Evolutionary conservation across 2,888 invertebrate genomes (phyloP).

Genomic region (Rhorus exstirpatorius): DNA sequence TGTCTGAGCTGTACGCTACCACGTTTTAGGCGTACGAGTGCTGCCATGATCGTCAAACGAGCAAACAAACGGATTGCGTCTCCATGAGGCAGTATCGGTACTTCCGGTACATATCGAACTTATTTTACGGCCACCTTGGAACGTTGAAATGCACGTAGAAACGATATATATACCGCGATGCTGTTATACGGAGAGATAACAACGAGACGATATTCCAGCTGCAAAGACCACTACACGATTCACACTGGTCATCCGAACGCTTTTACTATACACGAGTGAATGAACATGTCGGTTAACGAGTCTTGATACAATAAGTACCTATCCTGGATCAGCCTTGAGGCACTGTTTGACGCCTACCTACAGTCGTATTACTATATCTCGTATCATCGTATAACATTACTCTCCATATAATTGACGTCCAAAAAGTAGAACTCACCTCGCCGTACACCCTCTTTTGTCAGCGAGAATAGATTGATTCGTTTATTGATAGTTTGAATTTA

Average conservation of each 20-base stretch:
- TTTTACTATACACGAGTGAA: constrained; percentile 75
- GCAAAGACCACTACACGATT: constrained; percentile 49
- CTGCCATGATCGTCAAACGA: constrained; percentile 80
- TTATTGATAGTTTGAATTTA: not conserved
- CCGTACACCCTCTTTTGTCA: not conserved
- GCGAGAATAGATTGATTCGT: constrained; percentile 7
- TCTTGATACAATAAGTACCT: constrained; percentile 86
- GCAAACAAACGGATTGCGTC: constrained; percentile 56
- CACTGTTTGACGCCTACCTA: constrained; percentile 77
- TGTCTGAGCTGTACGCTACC: constrained; percentile 87
- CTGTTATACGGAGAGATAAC: not conserved
- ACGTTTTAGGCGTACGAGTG: constrained; percentile 86
- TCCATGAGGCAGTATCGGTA: constrained; percentile 64
- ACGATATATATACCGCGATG: constrained; percentile 11
- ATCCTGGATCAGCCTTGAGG: constrained; percentile 83
- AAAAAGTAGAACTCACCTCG: constrained; percentile 49
- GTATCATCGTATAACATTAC: constrained; percentile 22
- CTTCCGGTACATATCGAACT: constrained; percentile 71
- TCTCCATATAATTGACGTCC: constrained; percentile 17
- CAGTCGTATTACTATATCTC: constrained; percentile 66
- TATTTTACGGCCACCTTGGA: constrained; percentile 12
- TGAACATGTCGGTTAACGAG: constrained; percentile 84
- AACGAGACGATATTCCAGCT: constrained; percentile 20
- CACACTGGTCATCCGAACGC: constrained; percentile 59
- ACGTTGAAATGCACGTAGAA: not conserved